Conservation (phyloP, 2,888 invertebrate genomes). For the Lamellibrachia columna region DNA sequence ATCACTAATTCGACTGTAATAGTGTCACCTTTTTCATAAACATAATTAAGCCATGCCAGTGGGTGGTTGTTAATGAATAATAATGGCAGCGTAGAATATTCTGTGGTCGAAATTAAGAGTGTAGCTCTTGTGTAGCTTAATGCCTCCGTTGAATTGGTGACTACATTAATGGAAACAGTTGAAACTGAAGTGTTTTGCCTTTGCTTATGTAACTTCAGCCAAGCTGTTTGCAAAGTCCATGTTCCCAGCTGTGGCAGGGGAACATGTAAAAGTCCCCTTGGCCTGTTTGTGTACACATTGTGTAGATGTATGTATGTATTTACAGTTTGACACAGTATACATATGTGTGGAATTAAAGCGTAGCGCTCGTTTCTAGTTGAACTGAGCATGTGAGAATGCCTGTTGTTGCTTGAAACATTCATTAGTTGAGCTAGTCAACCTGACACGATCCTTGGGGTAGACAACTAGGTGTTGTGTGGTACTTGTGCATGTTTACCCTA, state of each 20-base stretch:
- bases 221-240: background rate
- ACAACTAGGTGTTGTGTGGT: background rate
- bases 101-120: background rate
- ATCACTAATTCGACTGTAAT: too few species aligned
- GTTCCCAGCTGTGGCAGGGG: background rate
- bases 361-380: background rate
- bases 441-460: background rate
- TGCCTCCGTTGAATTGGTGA: background rate
- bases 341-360: background rate
- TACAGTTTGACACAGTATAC: background rate
- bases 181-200: background rate
- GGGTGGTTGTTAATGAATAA: too few species aligned
- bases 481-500: background rate
- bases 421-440: background rate
- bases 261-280: background rate
- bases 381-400: background rate
- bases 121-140: background rate
- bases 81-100: background rate
- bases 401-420: background rate
- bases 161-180: background rate
- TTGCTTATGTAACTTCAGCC: background rate
- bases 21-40: too few species aligned
- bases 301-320: background rate
- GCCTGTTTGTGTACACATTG: background rate
- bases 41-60: too few species aligned